These are phyloP conservation scores for Rhagonycha fulva DNA, from an alignment of 2,888 invertebrate species.

Conservation along the genomic window DNA sequence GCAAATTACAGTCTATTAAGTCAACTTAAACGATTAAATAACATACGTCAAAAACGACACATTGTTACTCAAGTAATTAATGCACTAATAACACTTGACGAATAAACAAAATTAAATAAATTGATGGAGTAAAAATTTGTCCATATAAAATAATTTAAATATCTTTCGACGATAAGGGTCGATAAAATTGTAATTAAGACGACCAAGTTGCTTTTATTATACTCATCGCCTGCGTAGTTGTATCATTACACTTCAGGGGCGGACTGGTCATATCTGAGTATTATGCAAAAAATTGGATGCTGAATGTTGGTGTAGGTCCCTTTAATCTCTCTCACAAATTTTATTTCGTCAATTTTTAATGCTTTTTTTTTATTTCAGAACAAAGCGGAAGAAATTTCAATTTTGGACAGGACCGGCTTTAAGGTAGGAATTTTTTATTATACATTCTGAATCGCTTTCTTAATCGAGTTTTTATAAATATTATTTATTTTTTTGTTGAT, in stretches of 20 bases:
- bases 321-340: too few species aligned
- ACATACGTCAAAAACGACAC: conserved; percentile 1
- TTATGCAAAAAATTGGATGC: too few species aligned
- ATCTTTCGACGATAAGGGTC: neutral
- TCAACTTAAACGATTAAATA: neutral
- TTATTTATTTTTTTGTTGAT: too few species aligned
- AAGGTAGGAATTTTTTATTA: neutral
- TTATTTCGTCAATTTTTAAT: neutral
- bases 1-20: neutral
- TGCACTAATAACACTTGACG: neutral
- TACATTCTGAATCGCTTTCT: too few species aligned
- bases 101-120: neutral
- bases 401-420: neutral
- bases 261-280: too few species aligned
- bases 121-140: neutral
- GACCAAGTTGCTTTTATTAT: neutral
- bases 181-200: neutral
- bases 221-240: neutral
- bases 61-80: neutral
- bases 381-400: neutral
- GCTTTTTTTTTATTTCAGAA: neutral
- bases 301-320: too few species aligned
- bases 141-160: neutral
- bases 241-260: too few species aligned
- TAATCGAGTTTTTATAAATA: too few species aligned